Conservation (phyloP, 2,888 invertebrate genomes). For the Hermodice carunculata region DNA sequence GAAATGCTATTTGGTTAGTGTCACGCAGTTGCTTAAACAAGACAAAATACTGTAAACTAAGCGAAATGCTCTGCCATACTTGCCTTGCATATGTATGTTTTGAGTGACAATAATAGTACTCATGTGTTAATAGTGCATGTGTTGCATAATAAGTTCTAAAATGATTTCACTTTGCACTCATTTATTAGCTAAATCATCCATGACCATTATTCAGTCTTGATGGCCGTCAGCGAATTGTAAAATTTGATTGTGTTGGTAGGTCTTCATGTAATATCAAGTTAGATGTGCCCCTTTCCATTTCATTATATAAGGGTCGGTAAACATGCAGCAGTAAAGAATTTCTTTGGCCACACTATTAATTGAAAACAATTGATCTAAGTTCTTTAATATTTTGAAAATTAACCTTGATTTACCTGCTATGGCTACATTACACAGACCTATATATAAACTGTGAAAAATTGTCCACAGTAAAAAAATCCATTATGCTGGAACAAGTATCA, state of each 20-base stretch:
- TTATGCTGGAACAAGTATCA: too few species aligned
- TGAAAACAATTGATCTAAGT: not conserved
- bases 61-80: not conserved
- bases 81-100: not conserved
- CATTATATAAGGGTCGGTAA: not conserved
- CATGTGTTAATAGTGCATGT: not conserved
- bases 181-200: not conserved
- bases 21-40: conserved; percentile 4
- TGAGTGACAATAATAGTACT: not conserved
- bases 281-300: not conserved
- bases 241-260: not conserved
- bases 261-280: not conserved
- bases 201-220: not conserved
- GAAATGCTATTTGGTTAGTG: not conserved
- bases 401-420: not conserved
- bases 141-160: not conserved
- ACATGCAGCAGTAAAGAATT: not conserved
- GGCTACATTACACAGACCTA: too few species aligned
- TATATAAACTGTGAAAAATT: too few species aligned
- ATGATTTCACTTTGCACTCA: not conserved
- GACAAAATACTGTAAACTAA: not conserved
- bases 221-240: not conserved
- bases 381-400: not conserved
- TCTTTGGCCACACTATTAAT: not conserved
- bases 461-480: too few species aligned